These are phyloP conservation scores for Anticlea derivata DNA, from an alignment of 2,888 invertebrate species.

Conservation along the genomic window DNA sequence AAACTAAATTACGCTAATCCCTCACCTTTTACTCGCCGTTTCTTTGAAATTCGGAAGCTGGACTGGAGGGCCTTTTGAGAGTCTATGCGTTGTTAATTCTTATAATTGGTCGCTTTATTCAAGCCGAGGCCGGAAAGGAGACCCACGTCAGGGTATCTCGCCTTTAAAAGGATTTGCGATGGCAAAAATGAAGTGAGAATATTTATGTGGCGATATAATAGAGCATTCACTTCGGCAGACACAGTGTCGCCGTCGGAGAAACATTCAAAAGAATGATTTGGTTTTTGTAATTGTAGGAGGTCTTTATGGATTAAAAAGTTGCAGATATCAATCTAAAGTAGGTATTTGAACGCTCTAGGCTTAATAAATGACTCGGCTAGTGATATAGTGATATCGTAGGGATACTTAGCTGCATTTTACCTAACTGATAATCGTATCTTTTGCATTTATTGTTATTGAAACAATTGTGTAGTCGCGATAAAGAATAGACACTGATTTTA, in stretches of 20 bases:
- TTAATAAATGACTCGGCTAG: conserved; percentile 4
- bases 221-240: conserved; percentile 61
- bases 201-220: conserved; percentile 56
- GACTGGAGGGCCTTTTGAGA: conserved; percentile 61
- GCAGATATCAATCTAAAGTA: conserved; percentile 9
- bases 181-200: conserved; percentile 64
- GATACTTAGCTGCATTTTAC: conserved; percentile 18
- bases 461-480: conserved; percentile 50
- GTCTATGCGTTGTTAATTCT: conserved; percentile 61
- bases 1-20: conserved; percentile 69
- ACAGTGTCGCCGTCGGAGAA: conserved; percentile 63
- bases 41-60: conserved; percentile 79
- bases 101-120: conserved; percentile 77
- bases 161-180: conserved; percentile 74
- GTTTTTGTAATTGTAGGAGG: conserved; percentile 46
- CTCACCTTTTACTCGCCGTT: conserved; percentile 54
- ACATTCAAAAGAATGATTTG: conserved; percentile 32
- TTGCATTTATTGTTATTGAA: conserved; percentile 47
- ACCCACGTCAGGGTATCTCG: conserved; percentile 70
- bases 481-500: conserved; percentile 61
- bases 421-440: conserved; percentile 54
- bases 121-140: conserved; percentile 69
- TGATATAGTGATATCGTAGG: background rate
- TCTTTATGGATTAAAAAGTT: conserved; percentile 35
- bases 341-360: conserved; percentile 1